phyloP scores from a whole-genome alignment of 2,113 vertebrate genomes.

The Rallus limicola region DNA sequence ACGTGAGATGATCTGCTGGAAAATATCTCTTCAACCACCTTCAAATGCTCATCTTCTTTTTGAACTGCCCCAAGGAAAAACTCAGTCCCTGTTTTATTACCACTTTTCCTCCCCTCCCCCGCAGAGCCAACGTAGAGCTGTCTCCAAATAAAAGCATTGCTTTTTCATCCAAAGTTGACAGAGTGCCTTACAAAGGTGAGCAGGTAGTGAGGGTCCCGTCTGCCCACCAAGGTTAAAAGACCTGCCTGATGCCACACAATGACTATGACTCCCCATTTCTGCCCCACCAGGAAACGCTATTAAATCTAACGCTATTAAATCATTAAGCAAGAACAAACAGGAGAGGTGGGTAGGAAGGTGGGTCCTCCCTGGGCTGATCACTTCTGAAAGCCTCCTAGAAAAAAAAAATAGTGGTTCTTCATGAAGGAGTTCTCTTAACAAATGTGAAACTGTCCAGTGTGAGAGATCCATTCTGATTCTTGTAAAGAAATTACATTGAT shows the following conservation, averaged over 20 bases:
- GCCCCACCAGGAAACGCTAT: background rate
- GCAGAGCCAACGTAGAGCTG: background rate
- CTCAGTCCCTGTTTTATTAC: slow-evolving; percentile 22
- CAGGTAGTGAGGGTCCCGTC: background rate
- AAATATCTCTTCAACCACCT: slow-evolving; percentile 51
- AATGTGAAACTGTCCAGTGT: background rate
- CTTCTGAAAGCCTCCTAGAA: background rate
- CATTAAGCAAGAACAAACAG: background rate
- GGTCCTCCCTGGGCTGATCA: background rate
- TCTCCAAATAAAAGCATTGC: background rate
- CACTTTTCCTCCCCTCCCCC: too few relatives aligned
- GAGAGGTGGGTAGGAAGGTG: background rate
- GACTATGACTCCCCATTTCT: background rate
- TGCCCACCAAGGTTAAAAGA: background rate
- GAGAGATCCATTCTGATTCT: background rate
- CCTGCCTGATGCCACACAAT: background rate
- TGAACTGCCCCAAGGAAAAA: slow-evolving; percentile 40
- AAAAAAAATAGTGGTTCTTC: background rate
- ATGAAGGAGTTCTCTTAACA: background rate
- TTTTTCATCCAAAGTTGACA: background rate
- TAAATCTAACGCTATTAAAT: too few relatives aligned
- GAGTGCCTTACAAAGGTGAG: background rate
- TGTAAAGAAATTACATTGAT: background rate
- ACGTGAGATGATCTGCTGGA: slow-evolving; percentile 33
- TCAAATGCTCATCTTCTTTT: slow-evolving; percentile 41